These are phyloP conservation scores for Rapana venosa DNA, from an alignment of 2,888 invertebrate species.

Conservation along the genomic window DNA sequence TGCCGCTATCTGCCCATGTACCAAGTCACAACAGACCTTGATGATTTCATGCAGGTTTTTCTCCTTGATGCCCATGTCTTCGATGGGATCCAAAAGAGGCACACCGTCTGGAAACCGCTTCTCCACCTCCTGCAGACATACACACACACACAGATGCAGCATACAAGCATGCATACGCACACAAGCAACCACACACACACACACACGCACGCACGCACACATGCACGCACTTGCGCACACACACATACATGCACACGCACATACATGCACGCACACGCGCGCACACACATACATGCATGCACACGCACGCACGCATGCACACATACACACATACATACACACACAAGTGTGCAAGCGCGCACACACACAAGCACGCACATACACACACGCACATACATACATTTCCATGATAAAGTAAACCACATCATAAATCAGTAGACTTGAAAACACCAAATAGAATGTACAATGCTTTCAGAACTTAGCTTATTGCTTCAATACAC, in stretches of 20 bases:
- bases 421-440: no score
- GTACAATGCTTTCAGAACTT: no score
- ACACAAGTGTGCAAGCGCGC: background rate
- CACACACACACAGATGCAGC: background rate
- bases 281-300: background rate
- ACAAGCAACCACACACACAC: no score
- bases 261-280: background rate
- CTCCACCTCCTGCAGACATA: conserved; percentile 85
- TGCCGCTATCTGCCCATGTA: no score
- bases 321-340: background rate
- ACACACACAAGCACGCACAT: background rate
- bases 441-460: no score
- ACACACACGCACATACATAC: background rate
- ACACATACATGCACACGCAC: background rate
- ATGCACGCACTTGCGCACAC: background rate
- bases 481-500: no score
- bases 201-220: background rate
- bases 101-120: conserved; percentile 92
- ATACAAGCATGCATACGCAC: background rate
- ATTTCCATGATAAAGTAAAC: no score
- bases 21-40: conserved; percentile 69
- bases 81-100: conserved; percentile 93
- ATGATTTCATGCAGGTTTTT: conserved; percentile 88
- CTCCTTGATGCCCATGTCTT: conserved; percentile 97
- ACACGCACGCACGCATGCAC: background rate